Evolutionary conservation across 2,888 invertebrate species (phyloP), one percentile per base, ranked within the genome.

Genomic region (Napeogenes sylphis): DNA sequence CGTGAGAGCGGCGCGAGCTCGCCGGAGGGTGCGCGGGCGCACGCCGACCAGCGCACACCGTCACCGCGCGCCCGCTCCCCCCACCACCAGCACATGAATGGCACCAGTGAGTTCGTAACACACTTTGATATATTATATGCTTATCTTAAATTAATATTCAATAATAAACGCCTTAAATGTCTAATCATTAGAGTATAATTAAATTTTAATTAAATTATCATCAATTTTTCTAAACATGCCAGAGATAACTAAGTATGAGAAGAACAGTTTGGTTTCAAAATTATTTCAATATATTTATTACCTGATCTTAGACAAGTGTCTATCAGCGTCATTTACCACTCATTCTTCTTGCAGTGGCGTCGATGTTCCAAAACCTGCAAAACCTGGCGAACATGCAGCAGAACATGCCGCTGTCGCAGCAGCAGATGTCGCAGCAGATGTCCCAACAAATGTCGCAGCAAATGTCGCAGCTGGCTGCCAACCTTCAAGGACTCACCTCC

Each of bases 401-500:
- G 72, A 84, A 83, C 76, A 88, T 89, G 89, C 81, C 88, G 63
- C 87, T 88, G 84, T 85, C 88, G 59, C 90, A 90, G 70, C 94
- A 94, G 80, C 91, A 91, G 70, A 87, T 91, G 85, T 90, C 91
- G 45, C 91, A 90, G 69, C 91, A 91, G 73, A 90, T 91, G 90
- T 86, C 89, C 10, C 94, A 94, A 80, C 91, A 91, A 70, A 87
- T 91, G 85, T 90, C 91, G 45, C 91, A 90, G 69, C 91, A 91
- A 73, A 90, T 91, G 90, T 86, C 89, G 8, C 91, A 91, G 70
- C 80, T 91, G 63, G 91, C 91, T 2, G 91, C 91, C 61, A 96
- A 95, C 86, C 92, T 96, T 65, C 96, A 96, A 87, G 96, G 95
- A 78, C 88, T 96, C 74, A 94, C 95, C 66, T 94, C 94, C 69